phyloP scores from a whole-genome alignment of 2,797 vertebrate genomes.

The Lacerta bilineata region DNA sequence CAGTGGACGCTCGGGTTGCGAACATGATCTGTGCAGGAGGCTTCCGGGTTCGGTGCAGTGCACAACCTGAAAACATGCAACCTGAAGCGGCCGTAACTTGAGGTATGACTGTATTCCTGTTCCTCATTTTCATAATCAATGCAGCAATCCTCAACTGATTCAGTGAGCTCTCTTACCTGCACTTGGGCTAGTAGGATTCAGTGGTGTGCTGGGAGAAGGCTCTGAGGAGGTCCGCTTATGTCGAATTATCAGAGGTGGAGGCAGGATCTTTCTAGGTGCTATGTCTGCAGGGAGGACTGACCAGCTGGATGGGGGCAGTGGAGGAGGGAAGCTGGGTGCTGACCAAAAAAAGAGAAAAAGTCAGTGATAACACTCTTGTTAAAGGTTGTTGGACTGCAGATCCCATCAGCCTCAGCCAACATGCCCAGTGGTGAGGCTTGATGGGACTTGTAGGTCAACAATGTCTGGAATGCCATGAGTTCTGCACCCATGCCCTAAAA shows the following conservation, averaged over 20 bases:
- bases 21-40: too few relatives aligned
- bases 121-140: not conserved
- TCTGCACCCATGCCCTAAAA: not conserved
- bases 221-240: constrained; percentile 87
- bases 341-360: constrained; percentile 18
- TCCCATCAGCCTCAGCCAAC: too few relatives aligned
- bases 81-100: too few relatives aligned
- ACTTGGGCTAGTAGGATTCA: constrained; percentile 67
- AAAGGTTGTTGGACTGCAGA: not conserved
- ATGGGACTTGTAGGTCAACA: too few relatives aligned
- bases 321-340: constrained; percentile 75
- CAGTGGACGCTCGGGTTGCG: not conserved
- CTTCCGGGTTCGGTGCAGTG: too few relatives aligned
- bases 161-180: constrained; percentile 62
- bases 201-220: constrained; percentile 73
- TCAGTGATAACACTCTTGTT: not conserved
- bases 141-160: not conserved
- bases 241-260: constrained; percentile 72
- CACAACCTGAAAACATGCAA: too few relatives aligned
- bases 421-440: not conserved
- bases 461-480: too few relatives aligned
- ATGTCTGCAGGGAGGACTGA: constrained; percentile 64
- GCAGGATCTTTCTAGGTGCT: constrained; percentile 65
- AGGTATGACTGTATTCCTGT: too few relatives aligned
- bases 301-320: constrained; percentile 63